Evolutionary conservation across 2,113 vertebrate genomes (phyloP), one percentile per base, ranked within the genome.

Genomic region (Dendrocopos noguchii): DNA sequence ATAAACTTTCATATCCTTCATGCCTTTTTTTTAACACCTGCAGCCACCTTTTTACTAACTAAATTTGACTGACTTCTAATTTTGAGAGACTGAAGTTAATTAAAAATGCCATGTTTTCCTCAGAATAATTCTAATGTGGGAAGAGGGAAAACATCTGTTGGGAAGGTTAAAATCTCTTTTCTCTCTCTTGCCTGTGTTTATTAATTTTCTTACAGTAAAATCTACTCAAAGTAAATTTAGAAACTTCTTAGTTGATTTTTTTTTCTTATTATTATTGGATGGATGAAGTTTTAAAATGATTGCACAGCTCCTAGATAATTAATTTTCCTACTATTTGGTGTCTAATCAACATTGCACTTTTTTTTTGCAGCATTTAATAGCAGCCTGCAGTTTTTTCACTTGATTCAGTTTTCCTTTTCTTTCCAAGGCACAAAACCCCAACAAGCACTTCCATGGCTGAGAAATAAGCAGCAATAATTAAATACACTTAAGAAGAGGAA

Each of bases 291-390:
- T 91, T 63, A 78, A 95, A 95, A 76, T 84, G 1, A 91, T 93
- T 94, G 79, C 75, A 89, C 12, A 80, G 72, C 65, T 97, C 61
- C 60, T 61, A 82, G 82, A 94, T 90, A 93, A 96, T 94, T 95
- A 95, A 93, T 95, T 96, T 91, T 46, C 50, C 53, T 72, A 67
- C 52, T 91, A 52, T 92, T 97, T 97, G 93, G 94, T 97, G 77
- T 87, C 96, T 94, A 96, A 95, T 91, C 91, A 96, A 93, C 31
- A 95, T 94, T 95, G 95, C 29, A 77, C 12, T 65, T 91, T 94
- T 77, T 77, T 94, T 77, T 55, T 88, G 1, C 70, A 86, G 12
- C 74, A 78, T 95, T 90, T 94, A 87, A 94, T 87, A 91, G 11
- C 44, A 22, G 31, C 74, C 87, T 94, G 52, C 44, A 91, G 72